phyloP scores from a whole-genome alignment of 2,888 invertebrate genomes.

The Lasioglossum vierecki region DNA sequence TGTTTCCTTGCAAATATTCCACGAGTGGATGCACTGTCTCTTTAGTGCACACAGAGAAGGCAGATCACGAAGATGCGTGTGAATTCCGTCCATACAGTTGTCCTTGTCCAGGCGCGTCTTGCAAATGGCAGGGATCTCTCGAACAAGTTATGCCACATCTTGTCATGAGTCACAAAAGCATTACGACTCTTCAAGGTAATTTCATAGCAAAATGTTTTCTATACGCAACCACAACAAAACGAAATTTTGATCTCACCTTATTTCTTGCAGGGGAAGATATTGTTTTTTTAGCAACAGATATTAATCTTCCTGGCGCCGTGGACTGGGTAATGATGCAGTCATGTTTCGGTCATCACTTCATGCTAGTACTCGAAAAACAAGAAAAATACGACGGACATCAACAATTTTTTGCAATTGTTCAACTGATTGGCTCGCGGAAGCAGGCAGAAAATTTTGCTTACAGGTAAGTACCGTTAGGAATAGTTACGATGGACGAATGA shows the following conservation, averaged over 20 bases:
- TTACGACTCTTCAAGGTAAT: slow-evolving; percentile 97
- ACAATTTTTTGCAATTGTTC: slow-evolving; percentile 99
- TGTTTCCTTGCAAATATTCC: slow-evolving; percentile 99
- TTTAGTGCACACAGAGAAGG: slow-evolving; percentile 97
- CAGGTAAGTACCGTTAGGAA: slow-evolving; percentile 85
- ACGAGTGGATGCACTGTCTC: slow-evolving; percentile 97
- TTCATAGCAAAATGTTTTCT: too few relatives aligned
- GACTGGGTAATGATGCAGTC: slow-evolving; percentile 99
- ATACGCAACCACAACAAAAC: not conserved
- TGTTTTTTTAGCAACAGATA: slow-evolving; percentile 99
- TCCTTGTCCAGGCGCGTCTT: slow-evolving; percentile 99
- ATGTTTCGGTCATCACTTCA: slow-evolving; percentile 99
- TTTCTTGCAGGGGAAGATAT: slow-evolving; percentile 94
- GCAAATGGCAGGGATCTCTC: slow-evolving; percentile 99
- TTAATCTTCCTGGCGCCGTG: slow-evolving; percentile 99
- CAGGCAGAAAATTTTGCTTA: slow-evolving; percentile 99
- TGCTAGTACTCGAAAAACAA: slow-evolving; percentile 99
- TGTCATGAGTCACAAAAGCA: slow-evolving; percentile 98
- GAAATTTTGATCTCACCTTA: not conserved
- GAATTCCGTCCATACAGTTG: slow-evolving; percentile 99
- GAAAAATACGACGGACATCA: slow-evolving; percentile 98
- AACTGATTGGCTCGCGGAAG: slow-evolving; percentile 98
- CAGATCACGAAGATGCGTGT: slow-evolving; percentile 99
- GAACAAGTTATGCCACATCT: slow-evolving; percentile 99
- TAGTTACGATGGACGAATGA: not conserved